Evolutionary conservation across 2,113 vertebrate species (phyloP).

Genomic region (Mirounga angustirostris): DNA sequence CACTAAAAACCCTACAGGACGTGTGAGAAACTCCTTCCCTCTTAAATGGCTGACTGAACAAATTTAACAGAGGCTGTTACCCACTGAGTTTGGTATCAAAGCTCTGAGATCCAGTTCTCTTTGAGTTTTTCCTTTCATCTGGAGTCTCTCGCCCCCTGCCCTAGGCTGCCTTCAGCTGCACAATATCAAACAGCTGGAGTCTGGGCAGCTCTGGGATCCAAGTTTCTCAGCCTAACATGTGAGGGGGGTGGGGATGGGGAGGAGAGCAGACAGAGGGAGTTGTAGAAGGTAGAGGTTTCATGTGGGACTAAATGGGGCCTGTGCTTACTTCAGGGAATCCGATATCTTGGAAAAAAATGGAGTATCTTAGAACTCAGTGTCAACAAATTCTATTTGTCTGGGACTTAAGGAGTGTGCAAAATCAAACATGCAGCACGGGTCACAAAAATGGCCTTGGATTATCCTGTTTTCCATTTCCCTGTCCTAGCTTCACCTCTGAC

Average conservation of each 20-base stretch:
- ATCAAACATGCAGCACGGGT: neutral
- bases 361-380: slow-evolving; percentile 24
- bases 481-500: neutral
- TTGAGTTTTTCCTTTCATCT: slow-evolving; percentile 89
- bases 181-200: slow-evolving; percentile 91
- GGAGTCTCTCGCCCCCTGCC: slow-evolving; percentile 82
- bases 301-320: slow-evolving; percentile 31
- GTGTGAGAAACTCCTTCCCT: slow-evolving; percentile 88
- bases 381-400: slow-evolving; percentile 56
- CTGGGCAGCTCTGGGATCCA: slow-evolving; percentile 79
- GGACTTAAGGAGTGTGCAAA: slow-evolving; percentile 50
- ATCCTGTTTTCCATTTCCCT: slow-evolving; percentile 17
- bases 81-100: slow-evolving; percentile 87
- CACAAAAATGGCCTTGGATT: neutral
- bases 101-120: slow-evolving; percentile 86
- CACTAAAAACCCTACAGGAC: slow-evolving; percentile 64
- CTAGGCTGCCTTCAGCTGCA: slow-evolving; percentile 81
- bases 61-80: slow-evolving; percentile 89
- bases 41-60: slow-evolving; percentile 89
- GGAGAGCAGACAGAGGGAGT: slow-evolving; percentile 55
- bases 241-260: neutral
- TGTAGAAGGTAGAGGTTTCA: slow-evolving; percentile 76
- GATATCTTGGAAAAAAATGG: neutral
- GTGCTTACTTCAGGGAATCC: slow-evolving; percentile 14
- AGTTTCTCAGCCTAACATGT: slow-evolving; percentile 78